Conservation (phyloP, 1,140 invertebrate species). For the Aphis gossypii region DNA sequence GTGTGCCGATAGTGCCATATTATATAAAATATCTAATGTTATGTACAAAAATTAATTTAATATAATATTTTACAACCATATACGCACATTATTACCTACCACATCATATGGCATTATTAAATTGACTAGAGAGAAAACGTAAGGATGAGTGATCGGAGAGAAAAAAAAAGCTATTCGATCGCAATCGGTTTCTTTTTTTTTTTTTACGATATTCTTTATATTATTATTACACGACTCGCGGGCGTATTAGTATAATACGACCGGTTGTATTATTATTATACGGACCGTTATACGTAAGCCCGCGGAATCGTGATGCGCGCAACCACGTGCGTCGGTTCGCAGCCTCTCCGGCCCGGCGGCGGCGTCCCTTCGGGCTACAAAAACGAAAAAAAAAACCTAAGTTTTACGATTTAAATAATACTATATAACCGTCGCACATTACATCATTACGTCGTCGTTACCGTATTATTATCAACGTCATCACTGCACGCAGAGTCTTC, state of each 20-base stretch:
- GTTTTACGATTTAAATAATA: neutral
- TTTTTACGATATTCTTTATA: neutral
- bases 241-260: neutral
- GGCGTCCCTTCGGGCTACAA: neutral
- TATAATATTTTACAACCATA: neutral
- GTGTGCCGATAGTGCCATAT: neutral
- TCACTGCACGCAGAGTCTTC: neutral
- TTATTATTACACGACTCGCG: neutral
- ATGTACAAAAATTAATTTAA: neutral
- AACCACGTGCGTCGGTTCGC: neutral
- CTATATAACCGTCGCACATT: neutral
- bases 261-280: neutral
- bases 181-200: neutral
- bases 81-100: neutral
- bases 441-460: neutral
- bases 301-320: neutral
- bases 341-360: neutral
- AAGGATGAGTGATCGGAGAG: neutral
- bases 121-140: neutral
- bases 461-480: neutral
- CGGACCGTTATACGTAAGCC: neutral
- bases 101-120: neutral
- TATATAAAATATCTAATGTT: neutral
- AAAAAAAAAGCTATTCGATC: constrained; percentile 16
- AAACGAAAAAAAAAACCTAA: neutral